Percentiles rank a stretch among this genome's conserved stretches.
Evolutionary conservation across 1,140 invertebrate genomes (phyloP).

Genomic region (Meloidogyne chitwoodi): DNA sequence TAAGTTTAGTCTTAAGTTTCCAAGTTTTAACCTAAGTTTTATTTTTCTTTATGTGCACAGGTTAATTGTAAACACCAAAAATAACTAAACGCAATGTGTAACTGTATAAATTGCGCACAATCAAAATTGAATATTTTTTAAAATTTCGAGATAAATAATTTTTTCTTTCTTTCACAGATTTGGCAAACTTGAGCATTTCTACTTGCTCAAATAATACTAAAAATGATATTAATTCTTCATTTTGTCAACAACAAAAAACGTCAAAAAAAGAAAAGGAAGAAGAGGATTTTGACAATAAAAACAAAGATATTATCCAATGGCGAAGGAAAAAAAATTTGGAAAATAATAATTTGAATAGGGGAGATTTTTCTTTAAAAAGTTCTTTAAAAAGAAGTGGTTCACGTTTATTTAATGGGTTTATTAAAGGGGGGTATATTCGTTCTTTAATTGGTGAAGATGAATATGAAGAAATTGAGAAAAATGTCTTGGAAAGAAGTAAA

Average conservation of each 20-base stretch:
- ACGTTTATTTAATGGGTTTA: constrained; percentile 1
- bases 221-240: too few relatives aligned
- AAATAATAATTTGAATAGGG: neutral
- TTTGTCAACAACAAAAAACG: too few relatives aligned
- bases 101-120: too few relatives aligned
- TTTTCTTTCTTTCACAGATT: neutral
- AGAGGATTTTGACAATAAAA: neutral
- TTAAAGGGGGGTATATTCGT: constrained; percentile 1
- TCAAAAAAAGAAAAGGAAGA: neutral
- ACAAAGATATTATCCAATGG: neutral
- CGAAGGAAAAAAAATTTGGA: neutral
- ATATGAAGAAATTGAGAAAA: neutral
- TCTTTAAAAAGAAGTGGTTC: constrained; percentile 8
- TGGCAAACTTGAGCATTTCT: neutral
- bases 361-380: constrained; percentile 5
- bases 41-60: too few relatives aligned
- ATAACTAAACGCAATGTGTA: too few relatives aligned
- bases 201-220: neutral
- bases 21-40: too few relatives aligned
- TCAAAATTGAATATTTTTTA: too few relatives aligned
- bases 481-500: neutral
- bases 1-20: too few relatives aligned
- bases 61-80: too few relatives aligned
- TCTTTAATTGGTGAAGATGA: neutral
- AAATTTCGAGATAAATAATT: neutral